Conservation (phyloP, 2,797 vertebrate species). For the Urosaurus nigricauda region DNA sequence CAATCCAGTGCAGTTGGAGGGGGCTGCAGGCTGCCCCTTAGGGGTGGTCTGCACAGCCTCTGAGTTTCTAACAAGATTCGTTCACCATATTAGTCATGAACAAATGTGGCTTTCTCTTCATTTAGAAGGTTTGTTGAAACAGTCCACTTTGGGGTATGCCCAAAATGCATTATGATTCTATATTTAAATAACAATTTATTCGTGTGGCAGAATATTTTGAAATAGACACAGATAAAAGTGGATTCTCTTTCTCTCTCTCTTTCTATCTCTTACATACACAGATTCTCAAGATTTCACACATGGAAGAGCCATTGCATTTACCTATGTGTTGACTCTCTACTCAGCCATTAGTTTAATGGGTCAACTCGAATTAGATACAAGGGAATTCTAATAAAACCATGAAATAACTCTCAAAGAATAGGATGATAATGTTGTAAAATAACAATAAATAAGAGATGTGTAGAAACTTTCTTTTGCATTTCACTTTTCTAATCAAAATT, state of each 20-base stretch:
- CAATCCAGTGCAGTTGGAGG: too few relatives aligned
- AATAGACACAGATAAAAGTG: neutral
- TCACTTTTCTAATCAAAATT: neutral
- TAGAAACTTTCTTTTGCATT: neutral
- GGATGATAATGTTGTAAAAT: neutral
- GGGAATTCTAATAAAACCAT: neutral
- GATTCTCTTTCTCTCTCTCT: too few relatives aligned
- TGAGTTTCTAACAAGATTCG: neutral
- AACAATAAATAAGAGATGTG: neutral
- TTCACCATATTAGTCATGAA: neutral
- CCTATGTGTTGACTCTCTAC: too few relatives aligned
- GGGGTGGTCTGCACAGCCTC: too few relatives aligned
- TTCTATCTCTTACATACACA: too few relatives aligned
- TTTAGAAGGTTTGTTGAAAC: neutral
- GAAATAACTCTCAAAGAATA: neutral
- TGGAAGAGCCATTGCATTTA: too few relatives aligned
- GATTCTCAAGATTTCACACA: too few relatives aligned
- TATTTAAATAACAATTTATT: neutral
- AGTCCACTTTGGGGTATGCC: neutral
- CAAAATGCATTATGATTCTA: neutral
- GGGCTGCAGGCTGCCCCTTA: too few relatives aligned
- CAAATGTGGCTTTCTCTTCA: neutral
- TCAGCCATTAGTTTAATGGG: too few relatives aligned
- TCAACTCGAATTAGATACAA: too few relatives aligned
- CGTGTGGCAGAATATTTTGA: neutral